phyloP scores from a whole-genome alignment of 2,797 vertebrate species.

The Spinus pinus region DNA sequence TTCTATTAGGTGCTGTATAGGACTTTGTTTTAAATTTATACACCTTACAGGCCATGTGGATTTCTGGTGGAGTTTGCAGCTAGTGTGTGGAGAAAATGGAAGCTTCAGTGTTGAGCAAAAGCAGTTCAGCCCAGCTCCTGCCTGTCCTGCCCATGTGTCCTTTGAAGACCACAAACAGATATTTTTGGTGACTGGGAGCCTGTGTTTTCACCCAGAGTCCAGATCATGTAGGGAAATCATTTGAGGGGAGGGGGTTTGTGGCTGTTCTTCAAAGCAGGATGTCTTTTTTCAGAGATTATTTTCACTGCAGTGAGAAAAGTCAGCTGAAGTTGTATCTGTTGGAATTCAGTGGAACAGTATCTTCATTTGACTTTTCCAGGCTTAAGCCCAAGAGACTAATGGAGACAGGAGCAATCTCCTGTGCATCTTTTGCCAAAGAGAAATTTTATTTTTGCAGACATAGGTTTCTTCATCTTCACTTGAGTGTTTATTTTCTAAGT shows the following conservation, averaged over 20 bases:
- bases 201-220: not conserved
- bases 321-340: not conserved
- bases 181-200: not conserved
- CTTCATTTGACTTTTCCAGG: not conserved
- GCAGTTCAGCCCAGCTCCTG: not conserved
- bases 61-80: slow-evolving; percentile 41
- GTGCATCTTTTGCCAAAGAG: not conserved
- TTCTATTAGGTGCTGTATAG: slow-evolving; percentile 62
- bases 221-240: not conserved
- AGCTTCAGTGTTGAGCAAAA: slow-evolving; percentile 1
- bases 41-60: slow-evolving; percentile 35
- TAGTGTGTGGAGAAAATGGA: not conserved
- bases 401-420: not conserved
- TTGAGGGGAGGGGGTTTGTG: not conserved
- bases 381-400: not conserved
- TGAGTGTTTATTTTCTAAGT: slow-evolving; percentile 14
- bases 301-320: not conserved
- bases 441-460: not conserved
- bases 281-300: not conserved
- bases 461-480: not conserved
- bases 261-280: not conserved
- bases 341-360: not conserved
- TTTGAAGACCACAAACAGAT: not conserved
- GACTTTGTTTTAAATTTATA: slow-evolving; percentile 71
- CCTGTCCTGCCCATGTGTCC: not conserved